A percentile compares a stretch with the other conserved stretches of the same genome.
Conservation (phyloP, 2,888 invertebrate species). For the Rotaria magnacalcarata region DNA sequence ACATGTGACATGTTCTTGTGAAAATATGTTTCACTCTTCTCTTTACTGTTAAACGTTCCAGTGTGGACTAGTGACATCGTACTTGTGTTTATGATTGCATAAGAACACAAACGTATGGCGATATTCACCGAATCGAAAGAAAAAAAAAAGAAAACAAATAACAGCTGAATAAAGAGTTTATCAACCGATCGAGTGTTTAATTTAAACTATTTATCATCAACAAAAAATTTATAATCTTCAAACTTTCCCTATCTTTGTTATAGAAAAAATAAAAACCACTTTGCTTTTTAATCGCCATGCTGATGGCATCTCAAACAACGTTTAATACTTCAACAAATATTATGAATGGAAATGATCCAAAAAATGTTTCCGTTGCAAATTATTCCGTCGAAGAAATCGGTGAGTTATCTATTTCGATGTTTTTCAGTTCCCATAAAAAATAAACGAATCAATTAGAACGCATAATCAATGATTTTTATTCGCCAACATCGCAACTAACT, state of each 20-base stretch:
- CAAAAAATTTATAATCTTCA: not conserved
- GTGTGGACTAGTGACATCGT: conserved; percentile 16
- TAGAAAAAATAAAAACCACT: no score
- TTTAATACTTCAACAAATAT: not conserved
- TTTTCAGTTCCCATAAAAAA: no score
- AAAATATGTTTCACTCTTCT: not conserved
- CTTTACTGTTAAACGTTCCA: not conserved
- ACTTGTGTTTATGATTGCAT: not conserved
- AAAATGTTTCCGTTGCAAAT: not conserved
- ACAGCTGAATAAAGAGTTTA: conserved; percentile 5
- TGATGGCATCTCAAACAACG: conserved; percentile 11
- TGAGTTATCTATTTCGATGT: not conserved
- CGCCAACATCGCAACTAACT: not conserved
- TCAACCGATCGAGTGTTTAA: not conserved
- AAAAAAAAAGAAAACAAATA: conserved; percentile 21
- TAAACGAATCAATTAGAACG: not conserved
- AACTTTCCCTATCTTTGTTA: not conserved
- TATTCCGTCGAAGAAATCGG: conserved; percentile 12
- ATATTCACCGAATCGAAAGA: not conserved
- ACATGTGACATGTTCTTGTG: no score
- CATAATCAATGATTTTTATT: conserved; percentile 33
- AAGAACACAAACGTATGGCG: not conserved
- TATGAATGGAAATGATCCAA: not conserved
- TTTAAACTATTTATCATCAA: not conserved
- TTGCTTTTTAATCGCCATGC: not conserved